Percentiles rank a stretch among this genome's conserved stretches.
Conservation (phyloP, 1,140 invertebrate genomes). For the Pseudomyrmex sp. region DNA sequence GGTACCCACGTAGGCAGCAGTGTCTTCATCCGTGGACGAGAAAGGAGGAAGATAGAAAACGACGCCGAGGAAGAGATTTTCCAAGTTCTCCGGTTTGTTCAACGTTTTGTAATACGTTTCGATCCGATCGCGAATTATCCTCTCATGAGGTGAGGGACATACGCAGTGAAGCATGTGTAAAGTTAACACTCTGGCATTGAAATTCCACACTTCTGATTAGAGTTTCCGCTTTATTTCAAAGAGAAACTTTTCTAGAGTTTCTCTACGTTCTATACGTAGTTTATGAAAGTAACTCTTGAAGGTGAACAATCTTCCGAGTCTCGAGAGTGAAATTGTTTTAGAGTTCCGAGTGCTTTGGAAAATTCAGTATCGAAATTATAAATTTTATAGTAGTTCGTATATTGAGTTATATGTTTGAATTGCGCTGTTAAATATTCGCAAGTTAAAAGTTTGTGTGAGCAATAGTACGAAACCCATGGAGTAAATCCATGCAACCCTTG, state of each 20-base stretch:
- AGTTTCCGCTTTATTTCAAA: too few relatives aligned
- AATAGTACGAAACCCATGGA: background rate
- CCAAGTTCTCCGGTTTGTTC: background rate
- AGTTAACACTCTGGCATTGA: too few relatives aligned
- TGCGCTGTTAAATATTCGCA: background rate
- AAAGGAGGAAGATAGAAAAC: background rate
- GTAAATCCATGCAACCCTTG: background rate
- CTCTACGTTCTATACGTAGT: too few relatives aligned
- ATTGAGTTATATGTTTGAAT: background rate
- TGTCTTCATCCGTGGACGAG: constrained; percentile 45
- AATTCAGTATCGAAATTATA: too few relatives aligned
- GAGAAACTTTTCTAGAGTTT: too few relatives aligned
- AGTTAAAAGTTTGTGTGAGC: background rate
- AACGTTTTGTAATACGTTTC: background rate
- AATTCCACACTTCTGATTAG: too few relatives aligned
- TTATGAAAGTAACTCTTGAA: too few relatives aligned
- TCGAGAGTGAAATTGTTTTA: too few relatives aligned
- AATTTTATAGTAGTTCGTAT: background rate
- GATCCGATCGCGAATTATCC: background rate
- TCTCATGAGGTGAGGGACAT: background rate
- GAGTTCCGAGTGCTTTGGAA: too few relatives aligned
- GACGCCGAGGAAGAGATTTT: background rate
- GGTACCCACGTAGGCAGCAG: constrained; percentile 54
- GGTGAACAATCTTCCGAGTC: too few relatives aligned
- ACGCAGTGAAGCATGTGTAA: too few relatives aligned